These are phyloP conservation scores for Ctenoplectra terminalis DNA, from an alignment of 1,140 invertebrate species.

Conservation along the genomic window DNA sequence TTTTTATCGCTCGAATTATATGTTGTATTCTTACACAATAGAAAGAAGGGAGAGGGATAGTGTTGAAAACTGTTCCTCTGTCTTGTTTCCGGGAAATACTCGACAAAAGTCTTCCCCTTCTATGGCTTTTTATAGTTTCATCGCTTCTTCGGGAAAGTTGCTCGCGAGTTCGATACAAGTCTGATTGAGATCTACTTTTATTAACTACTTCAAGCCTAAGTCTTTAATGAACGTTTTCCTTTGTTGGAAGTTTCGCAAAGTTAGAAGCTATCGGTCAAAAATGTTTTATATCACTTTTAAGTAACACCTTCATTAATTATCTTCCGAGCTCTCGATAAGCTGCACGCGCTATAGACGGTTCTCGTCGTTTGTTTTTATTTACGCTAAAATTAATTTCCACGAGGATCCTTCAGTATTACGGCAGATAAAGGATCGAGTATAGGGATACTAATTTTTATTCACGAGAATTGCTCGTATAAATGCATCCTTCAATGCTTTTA, in stretches of 20 bases:
- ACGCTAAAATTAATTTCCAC: too few relatives aligned
- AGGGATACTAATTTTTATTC: too few relatives aligned
- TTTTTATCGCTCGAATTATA: background rate
- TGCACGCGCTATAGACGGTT: too few relatives aligned
- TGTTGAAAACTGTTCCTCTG: background rate
- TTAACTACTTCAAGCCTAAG: slow-evolving; percentile 6
- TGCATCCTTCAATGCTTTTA: too few relatives aligned
- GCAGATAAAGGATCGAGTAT: too few relatives aligned
- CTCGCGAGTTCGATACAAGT: background rate
- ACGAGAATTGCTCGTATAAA: too few relatives aligned
- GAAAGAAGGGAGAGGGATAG: background rate
- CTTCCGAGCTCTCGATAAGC: background rate
- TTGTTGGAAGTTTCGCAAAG: background rate
- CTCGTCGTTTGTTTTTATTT: background rate
- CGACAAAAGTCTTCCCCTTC: background rate
- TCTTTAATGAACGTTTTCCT: slow-evolving; percentile 7
- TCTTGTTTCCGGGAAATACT: background rate
- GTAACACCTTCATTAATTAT: background rate
- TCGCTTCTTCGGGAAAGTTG: background rate
- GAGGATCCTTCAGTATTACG: too few relatives aligned
- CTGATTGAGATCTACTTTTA: slow-evolving; percentile 15
- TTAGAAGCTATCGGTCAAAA: background rate
- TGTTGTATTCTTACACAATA: background rate
- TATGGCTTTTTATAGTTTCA: background rate
- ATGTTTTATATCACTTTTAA: background rate